These are phyloP conservation scores for Perognathus longimembris DNA, from an alignment of 2,113 vertebrate genomes.

Conservation along the genomic window DNA sequence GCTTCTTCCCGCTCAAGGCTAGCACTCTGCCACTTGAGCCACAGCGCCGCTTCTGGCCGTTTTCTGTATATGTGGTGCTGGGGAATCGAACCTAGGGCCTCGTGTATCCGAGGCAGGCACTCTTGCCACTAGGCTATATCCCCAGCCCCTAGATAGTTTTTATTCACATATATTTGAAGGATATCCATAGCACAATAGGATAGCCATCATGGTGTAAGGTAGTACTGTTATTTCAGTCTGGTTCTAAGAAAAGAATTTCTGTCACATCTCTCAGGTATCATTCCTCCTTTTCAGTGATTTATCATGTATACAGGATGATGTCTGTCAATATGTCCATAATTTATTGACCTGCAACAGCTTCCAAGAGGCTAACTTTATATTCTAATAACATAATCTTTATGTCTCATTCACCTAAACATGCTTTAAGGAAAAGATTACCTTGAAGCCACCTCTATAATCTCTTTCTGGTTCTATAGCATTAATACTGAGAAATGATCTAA, in stretches of 20 bases:
- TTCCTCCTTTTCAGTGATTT: not conserved
- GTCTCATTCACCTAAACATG: constrained; percentile 47
- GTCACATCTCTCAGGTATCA: not conserved
- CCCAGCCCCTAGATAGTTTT: no score
- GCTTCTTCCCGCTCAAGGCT: no score
- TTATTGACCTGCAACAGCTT: constrained; percentile 56
- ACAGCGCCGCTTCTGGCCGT: no score
- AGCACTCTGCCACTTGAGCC: no score
- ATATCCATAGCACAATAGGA: not conserved
- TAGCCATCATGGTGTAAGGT: fast-evolving
- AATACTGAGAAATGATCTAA: constrained; percentile 3
- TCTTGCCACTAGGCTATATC: no score
- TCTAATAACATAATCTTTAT: constrained; percentile 52
- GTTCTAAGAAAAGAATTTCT: not conserved
- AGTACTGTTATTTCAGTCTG: constrained; percentile 10
- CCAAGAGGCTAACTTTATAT: constrained; percentile 48
- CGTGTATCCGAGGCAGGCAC: no score
- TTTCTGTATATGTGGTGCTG: no score
- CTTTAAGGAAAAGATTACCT: constrained; percentile 32
- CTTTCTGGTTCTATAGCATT: not conserved
- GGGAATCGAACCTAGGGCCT: no score
- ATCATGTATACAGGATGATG: not conserved
- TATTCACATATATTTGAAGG: not conserved
- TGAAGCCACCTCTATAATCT: constrained; percentile 47
- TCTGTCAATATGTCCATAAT: constrained; percentile 28